Evolutionary conservation across 2,797 vertebrate genomes (phyloP).

Genomic region (Anas capensis): DNA sequence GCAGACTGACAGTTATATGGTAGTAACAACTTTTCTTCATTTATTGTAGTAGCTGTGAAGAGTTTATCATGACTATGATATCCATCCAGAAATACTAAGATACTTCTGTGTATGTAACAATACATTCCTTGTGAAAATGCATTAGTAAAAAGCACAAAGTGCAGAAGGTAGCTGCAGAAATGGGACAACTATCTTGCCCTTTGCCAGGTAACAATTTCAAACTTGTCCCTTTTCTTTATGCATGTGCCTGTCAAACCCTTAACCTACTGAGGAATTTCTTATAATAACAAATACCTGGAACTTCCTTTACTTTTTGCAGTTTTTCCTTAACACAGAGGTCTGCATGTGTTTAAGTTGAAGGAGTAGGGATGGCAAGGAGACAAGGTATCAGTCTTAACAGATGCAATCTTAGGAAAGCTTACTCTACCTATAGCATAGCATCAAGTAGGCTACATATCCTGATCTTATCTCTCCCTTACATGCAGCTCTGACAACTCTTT

Average conservation of each 20-base stretch:
- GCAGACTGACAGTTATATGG: background rate
- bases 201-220: background rate
- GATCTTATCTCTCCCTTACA: background rate
- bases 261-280: background rate
- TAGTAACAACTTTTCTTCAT: background rate
- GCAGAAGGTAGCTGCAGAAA: background rate
- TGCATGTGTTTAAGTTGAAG: background rate
- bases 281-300: background rate
- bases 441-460: background rate
- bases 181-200: background rate
- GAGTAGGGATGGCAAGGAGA: background rate
- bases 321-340: background rate
- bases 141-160: background rate
- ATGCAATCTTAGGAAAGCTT: background rate
- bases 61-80: background rate
- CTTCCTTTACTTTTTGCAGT: background rate
- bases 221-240: background rate
- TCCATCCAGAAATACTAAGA: background rate
- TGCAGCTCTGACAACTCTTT: background rate
- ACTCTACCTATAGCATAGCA: background rate
- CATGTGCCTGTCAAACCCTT: background rate
- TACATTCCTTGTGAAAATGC: background rate
- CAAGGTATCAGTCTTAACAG: background rate
- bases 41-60: background rate
- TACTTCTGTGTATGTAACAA: background rate